These are phyloP conservation scores for Platyrinchus mystaceus DNA, from an alignment of 2,797 vertebrate genomes.

Conservation along the genomic window DNA sequence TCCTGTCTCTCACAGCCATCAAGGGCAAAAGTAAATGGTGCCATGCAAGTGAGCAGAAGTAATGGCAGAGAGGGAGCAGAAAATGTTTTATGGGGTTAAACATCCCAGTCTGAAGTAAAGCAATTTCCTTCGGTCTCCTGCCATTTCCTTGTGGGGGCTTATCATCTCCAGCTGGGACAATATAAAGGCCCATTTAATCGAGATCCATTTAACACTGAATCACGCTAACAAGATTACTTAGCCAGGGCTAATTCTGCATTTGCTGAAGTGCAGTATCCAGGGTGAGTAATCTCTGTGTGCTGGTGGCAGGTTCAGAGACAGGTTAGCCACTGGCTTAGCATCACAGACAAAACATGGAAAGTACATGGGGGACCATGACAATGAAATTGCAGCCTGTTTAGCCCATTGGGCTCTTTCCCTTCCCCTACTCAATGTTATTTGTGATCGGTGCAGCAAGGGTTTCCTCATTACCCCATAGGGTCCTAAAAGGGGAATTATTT, in stretches of 20 bases:
- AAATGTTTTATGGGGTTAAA: conserved; percentile 59
- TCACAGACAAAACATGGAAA: conserved; percentile 58
- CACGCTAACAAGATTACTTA: conserved; percentile 69
- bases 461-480: conserved; percentile 53
- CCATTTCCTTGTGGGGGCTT: conserved; percentile 67
- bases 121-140: conserved; percentile 65
- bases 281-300: conserved; percentile 53
- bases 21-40: neutral
- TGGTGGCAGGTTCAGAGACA: conserved; percentile 52
- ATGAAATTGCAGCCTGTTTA: conserved; percentile 20
- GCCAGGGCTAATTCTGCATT: conserved; percentile 60
- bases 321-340: conserved; percentile 64
- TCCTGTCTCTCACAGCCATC: neutral
- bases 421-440: neutral
- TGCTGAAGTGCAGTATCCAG: conserved; percentile 64
- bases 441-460: conserved; percentile 32
- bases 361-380: conserved; percentile 25
- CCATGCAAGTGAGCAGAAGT: neutral
- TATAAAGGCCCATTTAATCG: conserved; percentile 73
- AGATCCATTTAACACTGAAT: conserved; percentile 73
- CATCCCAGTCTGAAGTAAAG: conserved; percentile 63
- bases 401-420: neutral
- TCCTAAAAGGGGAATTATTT: conserved; percentile 65
- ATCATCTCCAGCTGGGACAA: conserved; percentile 70
- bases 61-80: neutral